Conservation (phyloP, 2,888 invertebrate species). For the Metacarcinus magister region DNA sequence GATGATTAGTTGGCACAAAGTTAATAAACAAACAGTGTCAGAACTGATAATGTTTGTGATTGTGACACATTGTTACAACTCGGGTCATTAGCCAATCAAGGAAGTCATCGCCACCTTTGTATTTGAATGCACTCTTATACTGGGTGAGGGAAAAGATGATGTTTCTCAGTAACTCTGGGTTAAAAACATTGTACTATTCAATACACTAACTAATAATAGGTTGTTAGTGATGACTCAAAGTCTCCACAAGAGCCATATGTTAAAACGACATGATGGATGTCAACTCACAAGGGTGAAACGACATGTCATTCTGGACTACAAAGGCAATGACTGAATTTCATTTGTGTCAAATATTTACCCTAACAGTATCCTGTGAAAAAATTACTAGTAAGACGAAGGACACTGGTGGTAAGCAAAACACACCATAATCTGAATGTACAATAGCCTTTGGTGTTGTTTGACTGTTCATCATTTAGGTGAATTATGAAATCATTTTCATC, state of each 20-base stretch:
- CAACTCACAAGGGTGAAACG: not conserved
- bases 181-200: not conserved
- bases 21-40: slow-evolving; percentile 11
- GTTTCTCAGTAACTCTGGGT: not conserved
- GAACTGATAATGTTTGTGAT: not conserved
- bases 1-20: not conserved
- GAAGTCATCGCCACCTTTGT: not conserved
- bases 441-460: not conserved
- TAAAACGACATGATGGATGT: not conserved
- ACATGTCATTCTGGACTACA: not conserved
- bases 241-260: not conserved
- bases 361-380: not conserved
- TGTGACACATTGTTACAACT: slow-evolving; percentile 1
- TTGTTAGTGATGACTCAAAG: slow-evolving; percentile 34
- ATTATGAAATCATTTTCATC: not conserved
- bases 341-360: not conserved
- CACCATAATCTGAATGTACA: not conserved
- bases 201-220: not conserved
- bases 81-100: not conserved
- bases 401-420: not conserved
- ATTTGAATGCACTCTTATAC: not conserved
- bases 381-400: not conserved
- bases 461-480: not conserved
- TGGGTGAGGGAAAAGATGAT: not conserved
- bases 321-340: not conserved